phyloP scores from a whole-genome alignment of 1,140 invertebrate genomes.

The Listronotus bonariensis region DNA sequence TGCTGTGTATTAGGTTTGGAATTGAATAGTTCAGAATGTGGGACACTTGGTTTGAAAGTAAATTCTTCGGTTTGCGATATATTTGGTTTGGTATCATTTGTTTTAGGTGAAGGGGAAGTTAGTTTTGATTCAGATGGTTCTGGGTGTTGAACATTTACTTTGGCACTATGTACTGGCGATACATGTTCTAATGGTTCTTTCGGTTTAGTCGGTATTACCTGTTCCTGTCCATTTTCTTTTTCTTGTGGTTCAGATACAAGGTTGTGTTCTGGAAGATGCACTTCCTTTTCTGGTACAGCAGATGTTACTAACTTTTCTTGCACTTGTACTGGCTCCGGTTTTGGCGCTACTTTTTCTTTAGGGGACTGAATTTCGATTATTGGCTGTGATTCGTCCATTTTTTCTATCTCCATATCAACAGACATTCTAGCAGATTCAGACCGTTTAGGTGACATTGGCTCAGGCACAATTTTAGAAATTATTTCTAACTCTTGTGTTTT shows the following conservation, averaged over 20 bases:
- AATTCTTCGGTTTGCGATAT: not conserved
- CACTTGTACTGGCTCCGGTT: constrained; percentile 9
- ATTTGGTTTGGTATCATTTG: not conserved
- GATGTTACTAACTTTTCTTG: not conserved
- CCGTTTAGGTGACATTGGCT: constrained; percentile 39
- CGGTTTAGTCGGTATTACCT: not conserved
- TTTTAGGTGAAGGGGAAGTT: not conserved
- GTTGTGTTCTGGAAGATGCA: not conserved
- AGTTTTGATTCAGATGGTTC: not conserved
- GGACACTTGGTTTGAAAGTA: not conserved
- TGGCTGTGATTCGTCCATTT: constrained; percentile 33
- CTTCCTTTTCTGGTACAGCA: not conserved
- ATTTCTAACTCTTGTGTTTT: constrained; percentile 25
- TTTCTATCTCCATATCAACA: constrained; percentile 48
- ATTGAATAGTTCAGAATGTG: not conserved
- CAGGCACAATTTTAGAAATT: constrained; percentile 42
- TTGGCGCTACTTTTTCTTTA: not conserved
- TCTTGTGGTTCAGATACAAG: not conserved
- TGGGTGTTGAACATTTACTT: not conserved
- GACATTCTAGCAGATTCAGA: constrained; percentile 41
- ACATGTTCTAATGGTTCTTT: not conserved
- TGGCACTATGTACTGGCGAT: not conserved
- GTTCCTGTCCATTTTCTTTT: constrained; percentile 11
- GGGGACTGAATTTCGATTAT: constrained; percentile 18
- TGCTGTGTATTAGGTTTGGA: not conserved